These are phyloP conservation scores for Gymnorhina tibicen DNA, from an alignment of 2,113 vertebrate species.

Conservation along the genomic window DNA sequence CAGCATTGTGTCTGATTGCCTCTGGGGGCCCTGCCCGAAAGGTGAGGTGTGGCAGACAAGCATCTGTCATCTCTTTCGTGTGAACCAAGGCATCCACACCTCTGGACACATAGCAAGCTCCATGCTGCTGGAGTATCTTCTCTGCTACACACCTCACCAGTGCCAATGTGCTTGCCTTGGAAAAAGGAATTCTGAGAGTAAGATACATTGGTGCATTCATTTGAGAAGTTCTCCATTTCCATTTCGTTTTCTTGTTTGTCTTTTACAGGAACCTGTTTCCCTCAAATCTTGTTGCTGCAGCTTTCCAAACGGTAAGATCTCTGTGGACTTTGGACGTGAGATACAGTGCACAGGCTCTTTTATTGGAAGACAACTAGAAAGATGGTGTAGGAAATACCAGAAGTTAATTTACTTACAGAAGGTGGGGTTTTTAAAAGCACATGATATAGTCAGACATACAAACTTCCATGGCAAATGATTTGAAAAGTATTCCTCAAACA, in stretches of 20 bases:
- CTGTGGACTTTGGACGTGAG: not conserved
- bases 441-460: not conserved
- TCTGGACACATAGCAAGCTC: not conserved
- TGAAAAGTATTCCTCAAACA: not conserved
- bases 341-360: not conserved
- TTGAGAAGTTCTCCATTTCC: not conserved
- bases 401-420: not conserved
- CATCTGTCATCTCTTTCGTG: not conserved
- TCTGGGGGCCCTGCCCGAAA: not conserved
- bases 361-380: not conserved
- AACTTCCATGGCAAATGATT: not conserved
- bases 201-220: rapidly evolving
- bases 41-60: not conserved
- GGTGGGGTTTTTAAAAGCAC: not conserved
- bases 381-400: not conserved
- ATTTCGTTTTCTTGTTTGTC: not conserved
- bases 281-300: conserved; percentile 89
- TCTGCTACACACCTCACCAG: not conserved
- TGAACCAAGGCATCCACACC: not conserved
- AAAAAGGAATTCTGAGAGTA: not conserved
- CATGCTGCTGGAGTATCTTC: rapidly evolving
- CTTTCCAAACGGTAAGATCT: conserved; percentile 88
- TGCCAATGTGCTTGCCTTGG: not conserved
- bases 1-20: not conserved
- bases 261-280: conserved; percentile 92